Base-by-base conservation (phyloP, 1,140 invertebrate species). In the Tigriopus japonicus region DNA sequence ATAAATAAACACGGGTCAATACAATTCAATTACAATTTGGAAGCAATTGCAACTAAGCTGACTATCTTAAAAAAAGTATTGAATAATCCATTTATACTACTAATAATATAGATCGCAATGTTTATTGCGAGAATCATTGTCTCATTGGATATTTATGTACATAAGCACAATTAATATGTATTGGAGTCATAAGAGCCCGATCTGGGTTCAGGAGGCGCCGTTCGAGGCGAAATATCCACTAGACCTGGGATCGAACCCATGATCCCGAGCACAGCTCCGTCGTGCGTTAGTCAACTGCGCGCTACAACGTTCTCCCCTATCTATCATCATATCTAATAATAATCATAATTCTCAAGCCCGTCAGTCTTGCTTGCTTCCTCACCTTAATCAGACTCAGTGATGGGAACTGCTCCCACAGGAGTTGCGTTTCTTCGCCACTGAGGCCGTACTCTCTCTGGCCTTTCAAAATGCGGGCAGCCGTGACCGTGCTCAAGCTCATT, bases 401-500 rank as follows among this genome's bases (percentile, higher is more conserved):
- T 49, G 45, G n/a, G 21, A 49, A 49, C 12, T 12, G n/a, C 21
- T 49, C 45, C 45, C 45, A 49, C 45, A 49, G n/a, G 45, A 49
- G 45, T 49, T 49, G n/a, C 5, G n/a, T 15, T 21, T 49, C 45
- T 12, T 49, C 45, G 45, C 45, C 45, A 15, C n/a, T 17, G 45
- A 21, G 6, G 21, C 21, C 21, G 45, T 17, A 49, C n/a, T 17
- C 3, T 0, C 71, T 68, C 66, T 85, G 82, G 0, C 82, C 82
- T 65, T 78, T 75, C 55, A 80, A 73, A 55, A 86, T 84, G 60
- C 85, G 73, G 1, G 81, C 80, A 0, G 84, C 84, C 0, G 84
- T 85, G 0, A 84, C 74, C 0, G 85, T 86, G 1, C 82, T 76
- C 49, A 85, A 72, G 19, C 84, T 83, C 80, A 87, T 85, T 10